These are phyloP conservation scores for Leptarthrus brevirostris DNA, from an alignment of 2,888 invertebrate genomes.

Conservation along the genomic window DNA sequence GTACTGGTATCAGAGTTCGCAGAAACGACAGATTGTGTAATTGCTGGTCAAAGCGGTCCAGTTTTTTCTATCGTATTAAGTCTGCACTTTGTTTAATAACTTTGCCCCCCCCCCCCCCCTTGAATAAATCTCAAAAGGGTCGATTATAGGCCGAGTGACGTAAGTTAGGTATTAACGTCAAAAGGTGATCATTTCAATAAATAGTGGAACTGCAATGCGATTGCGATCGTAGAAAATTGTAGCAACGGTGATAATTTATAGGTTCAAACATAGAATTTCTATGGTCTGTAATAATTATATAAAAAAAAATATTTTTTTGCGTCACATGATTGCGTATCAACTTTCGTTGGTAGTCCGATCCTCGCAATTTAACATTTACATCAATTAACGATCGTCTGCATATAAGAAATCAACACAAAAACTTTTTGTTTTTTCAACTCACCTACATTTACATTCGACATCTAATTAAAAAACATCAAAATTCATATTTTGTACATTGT, in stretches of 20 bases:
- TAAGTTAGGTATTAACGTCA: not conserved
- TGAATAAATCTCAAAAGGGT: conserved; percentile 5
- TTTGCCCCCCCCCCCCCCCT: not conserved
- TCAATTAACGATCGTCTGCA: no score
- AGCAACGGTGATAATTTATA: not conserved
- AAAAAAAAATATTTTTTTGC: no score
- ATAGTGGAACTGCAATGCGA: not conserved
- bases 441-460: no score
- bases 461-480: no score
- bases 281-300: no score
- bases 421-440: no score
- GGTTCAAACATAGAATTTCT: not conserved
- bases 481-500: no score
- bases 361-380: no score
- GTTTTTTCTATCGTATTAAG: conserved; percentile 3
- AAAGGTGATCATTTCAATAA: conserved; percentile 13
- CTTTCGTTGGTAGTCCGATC: no score
- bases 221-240: not conserved
- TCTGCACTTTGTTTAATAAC: not conserved
- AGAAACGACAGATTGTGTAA: conserved; percentile 27
- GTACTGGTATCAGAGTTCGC: conserved; percentile 5
- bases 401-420: no score
- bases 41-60: conserved; percentile 9
- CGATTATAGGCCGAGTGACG: not conserved
- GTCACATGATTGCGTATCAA: no score